A percentile compares a stretch with the other conserved stretches of the same genome.
These are phyloP conservation scores for Ovis canadensis DNA, from an alignment of 2,113 vertebrate species.

Conservation along the genomic window DNA sequence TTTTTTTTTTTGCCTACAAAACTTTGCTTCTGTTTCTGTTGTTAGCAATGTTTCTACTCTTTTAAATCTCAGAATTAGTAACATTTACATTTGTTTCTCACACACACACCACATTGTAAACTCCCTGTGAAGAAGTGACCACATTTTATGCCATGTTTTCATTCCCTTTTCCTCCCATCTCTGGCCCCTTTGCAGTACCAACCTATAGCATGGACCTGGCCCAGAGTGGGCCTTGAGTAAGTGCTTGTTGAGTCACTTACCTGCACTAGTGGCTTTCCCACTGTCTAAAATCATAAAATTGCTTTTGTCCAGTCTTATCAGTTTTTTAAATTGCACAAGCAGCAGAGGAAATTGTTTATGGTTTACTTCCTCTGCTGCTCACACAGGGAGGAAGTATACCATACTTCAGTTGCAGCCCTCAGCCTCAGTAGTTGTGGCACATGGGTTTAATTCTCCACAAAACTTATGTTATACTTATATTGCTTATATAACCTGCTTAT, in stretches of 20 bases:
- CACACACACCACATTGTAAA: not conserved
- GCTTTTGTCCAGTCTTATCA: not conserved
- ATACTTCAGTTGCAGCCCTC: not conserved
- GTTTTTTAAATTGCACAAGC: not conserved
- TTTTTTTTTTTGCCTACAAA: not conserved
- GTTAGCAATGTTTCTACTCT: not conserved
- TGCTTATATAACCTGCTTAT: not conserved
- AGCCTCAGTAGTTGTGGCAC: not conserved
- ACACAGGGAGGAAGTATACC: not conserved
- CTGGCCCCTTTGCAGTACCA: not conserved
- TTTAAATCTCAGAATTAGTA: not conserved
- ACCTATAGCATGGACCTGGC: not conserved
- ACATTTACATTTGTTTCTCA: not conserved
- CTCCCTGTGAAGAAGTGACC: not conserved
- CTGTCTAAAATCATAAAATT: not conserved
- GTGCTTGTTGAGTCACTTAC: not conserved
- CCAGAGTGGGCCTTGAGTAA: not conserved
- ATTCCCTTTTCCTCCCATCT: not conserved
- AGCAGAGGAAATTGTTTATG: not conserved
- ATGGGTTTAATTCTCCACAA: not conserved
- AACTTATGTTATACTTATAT: not conserved
- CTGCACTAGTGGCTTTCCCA: not conserved
- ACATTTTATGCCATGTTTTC: not conserved
- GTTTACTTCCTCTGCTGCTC: not conserved
- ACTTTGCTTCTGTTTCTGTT: not conserved